Evolutionary conservation across 2,888 invertebrate species (phyloP).

Genomic region (Cynaeus angustus): DNA sequence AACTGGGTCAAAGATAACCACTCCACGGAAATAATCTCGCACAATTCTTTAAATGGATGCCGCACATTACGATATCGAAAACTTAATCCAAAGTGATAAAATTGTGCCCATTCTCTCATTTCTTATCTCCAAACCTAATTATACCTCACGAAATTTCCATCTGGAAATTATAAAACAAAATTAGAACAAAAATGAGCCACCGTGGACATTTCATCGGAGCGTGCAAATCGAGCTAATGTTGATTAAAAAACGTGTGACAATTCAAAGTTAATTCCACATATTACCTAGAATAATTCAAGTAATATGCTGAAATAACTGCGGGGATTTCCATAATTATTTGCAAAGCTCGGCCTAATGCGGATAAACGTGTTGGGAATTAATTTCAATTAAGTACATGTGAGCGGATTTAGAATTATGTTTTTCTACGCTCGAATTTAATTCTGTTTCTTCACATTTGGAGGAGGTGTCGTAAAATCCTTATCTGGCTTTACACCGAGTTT

Average conservation of each 20-base stretch:
- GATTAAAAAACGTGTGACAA: background rate
- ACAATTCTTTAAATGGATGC: conserved; percentile 28
- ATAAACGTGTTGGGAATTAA: background rate
- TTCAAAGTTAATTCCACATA: background rate
- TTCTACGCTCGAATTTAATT: no score
- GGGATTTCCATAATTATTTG: conserved; percentile 1
- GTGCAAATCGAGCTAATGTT: background rate
- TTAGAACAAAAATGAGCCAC: background rate
- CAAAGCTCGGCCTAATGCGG: background rate
- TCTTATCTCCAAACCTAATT: background rate
- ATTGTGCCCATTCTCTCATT: no score
- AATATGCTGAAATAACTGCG: background rate
- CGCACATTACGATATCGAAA: conserved; percentile 16
- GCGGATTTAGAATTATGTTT: background rate
- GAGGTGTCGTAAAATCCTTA: no score
- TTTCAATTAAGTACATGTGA: background rate
- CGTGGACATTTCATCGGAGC: background rate
- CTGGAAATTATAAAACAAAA: background rate
- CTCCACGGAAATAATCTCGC: background rate
- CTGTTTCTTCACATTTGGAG: no score
- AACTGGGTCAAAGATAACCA: conserved; percentile 18
- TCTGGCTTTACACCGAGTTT: no score
- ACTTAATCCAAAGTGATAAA: no score
- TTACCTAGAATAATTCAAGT: background rate
- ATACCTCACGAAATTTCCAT: background rate